Evolutionary conservation across 2,113 vertebrate genomes (phyloP).

Genomic region (Neotoma lepida): DNA sequence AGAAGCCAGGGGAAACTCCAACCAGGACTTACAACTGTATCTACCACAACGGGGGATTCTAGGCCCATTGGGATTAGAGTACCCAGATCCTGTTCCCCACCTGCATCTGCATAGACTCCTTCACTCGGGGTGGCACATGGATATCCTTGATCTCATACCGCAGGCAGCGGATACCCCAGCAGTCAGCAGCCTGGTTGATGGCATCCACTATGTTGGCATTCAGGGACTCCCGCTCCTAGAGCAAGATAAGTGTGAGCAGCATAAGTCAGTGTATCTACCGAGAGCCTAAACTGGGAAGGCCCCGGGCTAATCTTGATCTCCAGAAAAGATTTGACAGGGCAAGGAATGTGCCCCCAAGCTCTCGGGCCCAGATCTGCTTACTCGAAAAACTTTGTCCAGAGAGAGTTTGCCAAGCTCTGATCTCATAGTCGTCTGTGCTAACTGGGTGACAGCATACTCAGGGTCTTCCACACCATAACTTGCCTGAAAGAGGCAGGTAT

Average conservation of each 20-base stretch:
- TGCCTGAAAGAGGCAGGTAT: conserved; percentile 83
- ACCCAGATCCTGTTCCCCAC: conserved; percentile 77
- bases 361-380: conserved; percentile 71
- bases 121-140: conserved; percentile 95
- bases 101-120: conserved; percentile 99
- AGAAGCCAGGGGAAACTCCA: conserved; percentile 13
- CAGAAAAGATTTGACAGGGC: not conserved
- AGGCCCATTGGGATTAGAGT: not conserved
- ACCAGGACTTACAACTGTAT: not conserved
- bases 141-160: conserved; percentile 99
- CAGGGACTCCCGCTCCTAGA: conserved; percentile 94
- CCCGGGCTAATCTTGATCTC: not conserved
- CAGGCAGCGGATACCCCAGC: conserved; percentile 96
- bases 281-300: not conserved
- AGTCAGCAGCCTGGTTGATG: conserved; percentile 97
- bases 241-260: not conserved
- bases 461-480: conserved; percentile 98
- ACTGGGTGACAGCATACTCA: conserved; percentile 96
- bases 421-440: conserved; percentile 98
- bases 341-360: not conserved
- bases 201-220: conserved; percentile 95
- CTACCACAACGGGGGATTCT: not conserved
- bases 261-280: not conserved
- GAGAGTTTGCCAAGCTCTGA: conserved; percentile 97
- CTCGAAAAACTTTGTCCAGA: conserved; percentile 97